Evolutionary conservation across 1,140 invertebrate genomes (phyloP).

Genomic region (Asbolus verrucosus): DNA sequence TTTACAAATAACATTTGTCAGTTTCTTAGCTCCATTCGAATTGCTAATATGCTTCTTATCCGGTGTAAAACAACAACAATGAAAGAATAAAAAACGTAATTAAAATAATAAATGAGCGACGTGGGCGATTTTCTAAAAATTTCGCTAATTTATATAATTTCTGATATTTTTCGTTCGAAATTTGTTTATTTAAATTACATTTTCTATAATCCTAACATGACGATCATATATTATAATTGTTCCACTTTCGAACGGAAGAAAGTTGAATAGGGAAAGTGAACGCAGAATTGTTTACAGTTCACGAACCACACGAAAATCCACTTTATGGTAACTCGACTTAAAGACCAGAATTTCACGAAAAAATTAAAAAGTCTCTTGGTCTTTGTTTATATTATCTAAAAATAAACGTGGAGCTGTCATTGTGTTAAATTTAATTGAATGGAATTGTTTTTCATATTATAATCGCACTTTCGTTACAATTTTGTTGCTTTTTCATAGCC

Average conservation of each 20-base stretch:
- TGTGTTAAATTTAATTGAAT: not conserved
- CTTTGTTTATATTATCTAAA: constrained; percentile 4
- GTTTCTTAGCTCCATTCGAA: constrained; percentile 21
- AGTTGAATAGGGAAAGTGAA: constrained; percentile 46
- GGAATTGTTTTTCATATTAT: not conserved
- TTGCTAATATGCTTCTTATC: constrained; percentile 27
- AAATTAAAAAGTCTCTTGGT: not conserved
- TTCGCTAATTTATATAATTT: not conserved
- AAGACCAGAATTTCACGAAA: not conserved
- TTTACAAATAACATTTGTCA: constrained; percentile 6
- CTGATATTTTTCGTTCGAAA: not conserved
- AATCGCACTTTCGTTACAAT: not conserved
- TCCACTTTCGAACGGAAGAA: constrained; percentile 46
- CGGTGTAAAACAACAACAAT: constrained; percentile 12
- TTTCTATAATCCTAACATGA: constrained; percentile 30
- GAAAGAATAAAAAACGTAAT: not conserved
- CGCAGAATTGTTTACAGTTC: constrained; percentile 42
- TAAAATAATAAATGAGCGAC: not conserved
- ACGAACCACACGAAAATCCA: not conserved
- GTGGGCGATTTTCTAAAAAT: too few species aligned
- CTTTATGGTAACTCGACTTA: not conserved
- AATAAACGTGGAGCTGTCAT: not conserved
- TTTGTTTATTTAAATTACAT: constrained; percentile 5
- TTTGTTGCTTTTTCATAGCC: too few species aligned
- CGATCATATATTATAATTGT: constrained; percentile 44